Percentiles rank a stretch among this genome's conserved stretches.
These are phyloP conservation scores for Hipparchia sbordonii DNA, from an alignment of 2,888 invertebrate species.

Conservation along the genomic window DNA sequence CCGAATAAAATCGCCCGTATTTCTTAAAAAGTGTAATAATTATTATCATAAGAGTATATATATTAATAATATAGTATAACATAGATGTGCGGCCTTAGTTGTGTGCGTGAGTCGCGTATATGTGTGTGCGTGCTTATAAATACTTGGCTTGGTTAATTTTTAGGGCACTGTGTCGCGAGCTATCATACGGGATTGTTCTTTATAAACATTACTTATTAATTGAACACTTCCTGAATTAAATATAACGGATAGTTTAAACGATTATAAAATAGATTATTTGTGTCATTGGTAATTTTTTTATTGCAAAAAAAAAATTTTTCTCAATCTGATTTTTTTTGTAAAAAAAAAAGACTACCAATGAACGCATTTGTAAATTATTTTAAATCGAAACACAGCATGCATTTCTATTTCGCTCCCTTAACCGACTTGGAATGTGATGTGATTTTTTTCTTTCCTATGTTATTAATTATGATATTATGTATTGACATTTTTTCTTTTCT, in stretches of 20 bases:
- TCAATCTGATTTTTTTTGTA: background rate
- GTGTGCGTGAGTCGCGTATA: slow-evolving; percentile 34
- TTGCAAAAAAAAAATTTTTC: background rate
- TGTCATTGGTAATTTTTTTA: slow-evolving; percentile 17
- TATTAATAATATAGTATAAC: slow-evolving; percentile 22
- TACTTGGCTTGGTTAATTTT: slow-evolving; percentile 10
- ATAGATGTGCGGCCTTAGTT: slow-evolving; percentile 39
- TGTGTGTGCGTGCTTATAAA: slow-evolving; percentile 27
- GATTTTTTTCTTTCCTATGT: background rate
- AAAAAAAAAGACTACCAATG: slow-evolving; percentile 8
- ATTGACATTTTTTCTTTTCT: background rate
- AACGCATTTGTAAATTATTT: background rate
- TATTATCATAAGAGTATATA: slow-evolving; percentile 18
- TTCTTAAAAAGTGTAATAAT: slow-evolving; percentile 12
- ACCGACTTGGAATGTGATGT: slow-evolving; percentile 1
- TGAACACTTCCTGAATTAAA: background rate
- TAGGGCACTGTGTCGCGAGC: slow-evolving; percentile 20
- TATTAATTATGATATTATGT: background rate
- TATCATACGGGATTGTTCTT: slow-evolving; percentile 10
- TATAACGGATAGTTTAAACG: background rate
- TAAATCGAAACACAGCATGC: slow-evolving; percentile 5
- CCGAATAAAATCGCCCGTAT: slow-evolving; percentile 26
- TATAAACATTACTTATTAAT: background rate
- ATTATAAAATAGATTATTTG: background rate
- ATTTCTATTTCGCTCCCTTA: slow-evolving; percentile 8